phyloP scores from a whole-genome alignment of 2,113 vertebrate genomes.

The Clarias gariepinus region DNA sequence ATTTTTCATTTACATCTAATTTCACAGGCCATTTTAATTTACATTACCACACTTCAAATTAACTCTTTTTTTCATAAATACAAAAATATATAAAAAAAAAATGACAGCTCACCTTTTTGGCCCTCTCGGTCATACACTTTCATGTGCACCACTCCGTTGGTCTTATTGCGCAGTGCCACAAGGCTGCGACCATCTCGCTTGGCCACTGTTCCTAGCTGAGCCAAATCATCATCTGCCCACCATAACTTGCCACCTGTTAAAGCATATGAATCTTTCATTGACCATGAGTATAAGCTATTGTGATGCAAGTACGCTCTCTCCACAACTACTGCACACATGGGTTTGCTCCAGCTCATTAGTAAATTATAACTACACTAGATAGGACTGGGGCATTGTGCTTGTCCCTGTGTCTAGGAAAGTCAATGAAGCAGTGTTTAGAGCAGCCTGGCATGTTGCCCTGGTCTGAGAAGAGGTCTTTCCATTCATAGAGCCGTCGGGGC shows the following conservation, averaged over 20 bases:
- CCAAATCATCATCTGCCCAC: constrained; percentile 95
- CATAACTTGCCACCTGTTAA: constrained; percentile 90
- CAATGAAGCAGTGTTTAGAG: constrained; percentile 54
- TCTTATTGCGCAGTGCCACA: constrained; percentile 88
- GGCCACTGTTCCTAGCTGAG: constrained; percentile 88
- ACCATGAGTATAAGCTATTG: constrained; percentile 26
- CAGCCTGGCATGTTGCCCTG: constrained; percentile 46
- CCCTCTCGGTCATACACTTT: constrained; percentile 92
- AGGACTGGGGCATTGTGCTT: constrained; percentile 36
- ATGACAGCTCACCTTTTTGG: constrained; percentile 83
- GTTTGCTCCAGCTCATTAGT: constrained; percentile 24
- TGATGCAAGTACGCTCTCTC: constrained; percentile 21
- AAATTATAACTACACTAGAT: constrained; percentile 15
- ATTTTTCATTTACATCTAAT: constrained; percentile 33
- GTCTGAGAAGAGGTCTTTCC: constrained; percentile 52
- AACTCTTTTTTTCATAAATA: background rate
- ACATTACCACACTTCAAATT: constrained; percentile 6
- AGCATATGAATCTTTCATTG: constrained; percentile 45
- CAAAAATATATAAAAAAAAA: background rate
- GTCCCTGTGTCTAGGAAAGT: constrained; percentile 49
- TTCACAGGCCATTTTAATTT: constrained; percentile 28
- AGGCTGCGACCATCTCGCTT: constrained; percentile 89
- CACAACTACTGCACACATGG: constrained; percentile 18
- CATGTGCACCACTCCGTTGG: constrained; percentile 92
- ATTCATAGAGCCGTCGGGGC: constrained; percentile 57